These are phyloP conservation scores for Chaetodon auriga DNA, from an alignment of 2,113 vertebrate genomes.

Conservation along the genomic window DNA sequence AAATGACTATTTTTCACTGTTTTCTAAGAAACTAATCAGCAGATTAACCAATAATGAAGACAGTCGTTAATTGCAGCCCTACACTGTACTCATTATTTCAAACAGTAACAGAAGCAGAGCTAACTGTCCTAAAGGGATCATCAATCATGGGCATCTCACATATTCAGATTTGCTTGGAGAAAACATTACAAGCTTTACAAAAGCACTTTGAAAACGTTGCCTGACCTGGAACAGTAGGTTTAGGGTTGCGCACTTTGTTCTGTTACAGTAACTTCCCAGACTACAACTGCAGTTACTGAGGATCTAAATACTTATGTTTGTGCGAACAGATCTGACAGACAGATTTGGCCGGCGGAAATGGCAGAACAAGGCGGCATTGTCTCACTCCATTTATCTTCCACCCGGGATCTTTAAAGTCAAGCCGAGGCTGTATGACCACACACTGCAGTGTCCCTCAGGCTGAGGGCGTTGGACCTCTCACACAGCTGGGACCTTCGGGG, in stretches of 20 bases:
- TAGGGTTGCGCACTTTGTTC: too few species aligned
- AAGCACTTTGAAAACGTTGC: background rate
- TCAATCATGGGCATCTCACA: background rate
- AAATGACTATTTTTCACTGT: background rate
- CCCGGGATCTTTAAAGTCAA: conserved; percentile 56
- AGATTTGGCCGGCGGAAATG: conserved; percentile 19
- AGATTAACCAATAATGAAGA: background rate
- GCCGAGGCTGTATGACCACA: conserved; percentile 41
- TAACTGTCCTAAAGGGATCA: background rate
- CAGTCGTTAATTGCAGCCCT: too few species aligned
- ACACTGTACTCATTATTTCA: background rate
- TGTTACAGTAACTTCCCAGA: background rate
- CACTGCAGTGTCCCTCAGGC: conserved; percentile 55
- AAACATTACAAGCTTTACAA: background rate
- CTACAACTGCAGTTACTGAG: conserved; percentile 39
- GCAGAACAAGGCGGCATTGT: conserved; percentile 56
- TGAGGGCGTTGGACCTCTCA: conserved; percentile 53
- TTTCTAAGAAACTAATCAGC: background rate
- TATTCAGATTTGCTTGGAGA: too few species aligned
- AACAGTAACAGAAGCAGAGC: background rate
- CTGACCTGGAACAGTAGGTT: background rate
- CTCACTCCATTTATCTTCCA: conserved; percentile 55
- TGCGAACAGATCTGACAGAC: conserved; percentile 38
- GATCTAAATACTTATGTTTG: conserved; percentile 23
- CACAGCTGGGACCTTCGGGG: conserved; percentile 44